phyloP scores from a whole-genome alignment of 23 tunicate species.

The Styela clava region DNA sequence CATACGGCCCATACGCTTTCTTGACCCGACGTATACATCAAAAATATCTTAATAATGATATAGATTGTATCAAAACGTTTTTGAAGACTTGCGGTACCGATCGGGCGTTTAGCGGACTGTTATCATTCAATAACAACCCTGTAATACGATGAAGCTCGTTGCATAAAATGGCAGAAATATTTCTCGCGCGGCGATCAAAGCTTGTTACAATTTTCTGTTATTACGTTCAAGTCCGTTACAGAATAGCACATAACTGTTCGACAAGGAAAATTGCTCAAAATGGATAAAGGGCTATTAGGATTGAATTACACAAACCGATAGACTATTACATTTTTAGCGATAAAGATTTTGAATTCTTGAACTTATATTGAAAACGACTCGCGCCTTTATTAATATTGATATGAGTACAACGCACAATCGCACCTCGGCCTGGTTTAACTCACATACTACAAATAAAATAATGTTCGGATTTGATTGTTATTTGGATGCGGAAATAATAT shows the following conservation, averaged over 20 bases:
- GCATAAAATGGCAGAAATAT: neutral
- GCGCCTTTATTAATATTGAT: neutral
- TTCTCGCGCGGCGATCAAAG: constrained; percentile 28
- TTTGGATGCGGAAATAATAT: neutral
- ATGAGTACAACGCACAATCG: neutral
- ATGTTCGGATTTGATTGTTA: neutral
- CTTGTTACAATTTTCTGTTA: constrained; percentile 32
- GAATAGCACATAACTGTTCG: constrained; percentile 24
- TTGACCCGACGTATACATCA: neutral
- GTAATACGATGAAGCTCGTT: constrained; percentile 30
- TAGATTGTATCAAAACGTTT: neutral
- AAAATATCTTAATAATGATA: neutral
- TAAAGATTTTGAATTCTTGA: neutral
- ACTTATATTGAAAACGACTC: neutral
- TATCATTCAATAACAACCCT: constrained; percentile 19
- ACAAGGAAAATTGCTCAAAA: constrained; percentile 8
- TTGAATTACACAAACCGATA: constrained; percentile 22
- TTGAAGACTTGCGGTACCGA: constrained; percentile 1
- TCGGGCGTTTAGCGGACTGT: constrained; percentile 16
- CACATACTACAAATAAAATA: no score
- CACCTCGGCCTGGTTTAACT: no score
- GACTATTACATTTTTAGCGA: constrained; percentile 9
- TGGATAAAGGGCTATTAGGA: constrained; percentile 36
- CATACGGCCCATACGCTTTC: no score
- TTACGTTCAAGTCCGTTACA: constrained; percentile 15